Evolutionary conservation across 2,888 invertebrate genomes (phyloP), one percentile per base, ranked within the genome.

Genomic region (Monoplex corrugatus): DNA sequence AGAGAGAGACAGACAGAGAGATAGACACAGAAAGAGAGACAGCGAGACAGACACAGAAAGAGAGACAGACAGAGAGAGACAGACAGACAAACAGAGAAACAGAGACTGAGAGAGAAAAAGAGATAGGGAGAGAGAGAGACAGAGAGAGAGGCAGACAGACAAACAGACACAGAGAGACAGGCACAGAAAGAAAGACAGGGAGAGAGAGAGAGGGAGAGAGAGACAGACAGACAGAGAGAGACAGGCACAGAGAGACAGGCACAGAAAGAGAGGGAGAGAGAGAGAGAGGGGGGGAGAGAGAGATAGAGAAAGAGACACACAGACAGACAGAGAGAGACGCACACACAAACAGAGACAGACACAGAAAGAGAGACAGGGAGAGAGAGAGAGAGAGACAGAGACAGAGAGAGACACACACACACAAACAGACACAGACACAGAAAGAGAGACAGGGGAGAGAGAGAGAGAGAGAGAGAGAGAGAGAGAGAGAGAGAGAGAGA

Each of bases 221-320:
- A n/a, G 43, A 87, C 45, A 87, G 40, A 35, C 38, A 75, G 82
- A 88, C 38, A 88, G 83, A 88, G 57, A 88, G 83, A 63, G 83
- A 83, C 38, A 38, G 50, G 19, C 13, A 50, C 13, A 50, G 50
- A 50, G 50, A 50, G 50, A 50, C 13, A 50, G 50, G 19, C 13
- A 50, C 28, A 68, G 28, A 68, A n/a, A 68, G 8, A 0, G n/a
- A n/a, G n/a, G 19, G n/a, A 23, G 19, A 23, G 68, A 68, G 68
- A 13, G 68, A 68, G 68, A 10, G 68, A 3, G 68, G 6, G 68
- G n/a, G 68, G 6, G 68, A 68, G 68, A 10, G 13, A 68, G 68
- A 68, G 68, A 68, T 23, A 68, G 68, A 63, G 63, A 63, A n/a
- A 63, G 63, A 63, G 63, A 13, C 28, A 63, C 28, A 63, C 5